Base-by-base conservation (phyloP, 2,113 vertebrate genomes). In the Callorhinus ursinus region DNA sequence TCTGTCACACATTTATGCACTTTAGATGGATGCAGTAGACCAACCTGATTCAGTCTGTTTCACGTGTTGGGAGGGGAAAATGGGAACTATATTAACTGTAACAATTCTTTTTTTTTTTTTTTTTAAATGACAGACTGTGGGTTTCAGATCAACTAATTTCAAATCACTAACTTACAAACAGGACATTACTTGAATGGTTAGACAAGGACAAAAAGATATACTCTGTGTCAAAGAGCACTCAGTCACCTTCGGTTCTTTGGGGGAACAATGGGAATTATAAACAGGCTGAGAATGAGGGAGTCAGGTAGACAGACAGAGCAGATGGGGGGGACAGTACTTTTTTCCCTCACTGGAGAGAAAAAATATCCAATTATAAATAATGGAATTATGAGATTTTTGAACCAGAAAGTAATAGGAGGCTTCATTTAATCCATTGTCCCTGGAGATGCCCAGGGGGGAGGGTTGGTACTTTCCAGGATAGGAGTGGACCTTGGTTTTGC, bases 311-410 rank as follows among this genome's bases (percentile, higher is more conserved):
- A 61, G 74, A 57, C 6, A 61, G 31, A 61, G 61, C 63, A 57
- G 74, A 83, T 39, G 26, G 36, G 4, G 4, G 42, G 28, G 57
- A 92, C 26, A 69, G 33, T 51, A 7, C 31, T 31, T 71, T 85
- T 24, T 79, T 88, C 90, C 94, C 36, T 22, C 57, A 51, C 28
- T 76, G 36, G 36, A 22, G 19, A 59, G 22, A 49, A 51, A 61
- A 93, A 85, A 71, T 21, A 33, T 59, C 24, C 51, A 59, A 71
- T 77, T 57, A 85, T 42, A 77, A 90, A 61, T 69, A 88, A 92
- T 49, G 55, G 39, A 74, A 96, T 57, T 57, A 69, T 59, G 82
- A 88, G 57, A 90, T 88, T 92, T 91, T 84, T 94, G 87, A 96
- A 63, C 16, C 11, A 28, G 67, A 69, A 83, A 88, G 24, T 12